These are phyloP conservation scores for Anabacerthia variegaticeps DNA, from an alignment of 2,797 vertebrate genomes.

Conservation along the genomic window DNA sequence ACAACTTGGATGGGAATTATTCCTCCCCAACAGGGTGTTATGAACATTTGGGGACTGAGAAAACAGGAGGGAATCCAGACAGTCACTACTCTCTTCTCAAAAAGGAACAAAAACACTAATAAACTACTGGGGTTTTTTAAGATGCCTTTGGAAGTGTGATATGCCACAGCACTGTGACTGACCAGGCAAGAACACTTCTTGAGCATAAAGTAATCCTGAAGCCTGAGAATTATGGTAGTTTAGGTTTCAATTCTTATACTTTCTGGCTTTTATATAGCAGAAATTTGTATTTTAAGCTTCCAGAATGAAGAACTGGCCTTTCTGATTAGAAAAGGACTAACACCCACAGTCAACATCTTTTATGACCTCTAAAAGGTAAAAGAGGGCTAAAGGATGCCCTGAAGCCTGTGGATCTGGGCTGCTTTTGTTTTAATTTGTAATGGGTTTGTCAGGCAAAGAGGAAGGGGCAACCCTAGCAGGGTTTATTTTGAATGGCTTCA, in stretches of 20 bases:
- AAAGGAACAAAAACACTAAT: neutral
- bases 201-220: neutral
- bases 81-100: neutral
- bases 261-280: neutral
- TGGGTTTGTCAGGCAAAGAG: conserved; percentile 6
- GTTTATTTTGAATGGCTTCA: neutral
- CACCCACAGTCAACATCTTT: neutral
- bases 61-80: neutral
- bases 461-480: neutral
- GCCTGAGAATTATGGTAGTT: neutral
- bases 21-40: conserved; percentile 33
- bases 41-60: neutral
- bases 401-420: neutral
- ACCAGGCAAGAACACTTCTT: neutral
- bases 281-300: neutral
- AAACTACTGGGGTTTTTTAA: neutral
- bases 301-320: neutral
- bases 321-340: neutral
- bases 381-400: neutral
- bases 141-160: neutral
- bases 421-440: conserved; percentile 29
- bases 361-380: neutral
- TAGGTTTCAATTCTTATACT: neutral
- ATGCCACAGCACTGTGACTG: neutral
- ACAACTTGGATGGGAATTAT: conserved; percentile 36